Evolutionary conservation across 2,888 invertebrate genomes (phyloP).

Genomic region (Rhagophthalmus giganteus): DNA sequence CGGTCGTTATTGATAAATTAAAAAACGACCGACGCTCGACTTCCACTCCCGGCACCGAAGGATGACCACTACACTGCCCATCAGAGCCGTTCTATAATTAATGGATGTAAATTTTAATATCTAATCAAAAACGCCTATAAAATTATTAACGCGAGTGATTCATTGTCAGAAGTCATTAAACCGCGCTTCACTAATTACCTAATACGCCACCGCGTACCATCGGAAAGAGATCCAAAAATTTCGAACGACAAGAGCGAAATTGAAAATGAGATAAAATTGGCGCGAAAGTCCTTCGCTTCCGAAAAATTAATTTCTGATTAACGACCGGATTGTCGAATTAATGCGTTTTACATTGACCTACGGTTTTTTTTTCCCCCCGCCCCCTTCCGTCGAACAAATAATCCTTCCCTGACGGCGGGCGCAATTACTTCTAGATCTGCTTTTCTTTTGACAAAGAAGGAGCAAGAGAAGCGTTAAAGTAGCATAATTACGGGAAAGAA

Average conservation of each 20-base stretch:
- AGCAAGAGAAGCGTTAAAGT: conserved; percentile 30
- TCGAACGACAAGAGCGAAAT: not conserved
- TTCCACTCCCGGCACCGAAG: too few species aligned
- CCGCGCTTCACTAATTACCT: not conserved
- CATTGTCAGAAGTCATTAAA: not conserved
- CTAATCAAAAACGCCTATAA: not conserved
- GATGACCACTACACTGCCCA: not conserved
- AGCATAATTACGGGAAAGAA: conserved; percentile 30
- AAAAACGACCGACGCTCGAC: too few species aligned
- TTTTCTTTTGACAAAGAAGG: conserved; percentile 26
- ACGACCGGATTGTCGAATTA: not conserved
- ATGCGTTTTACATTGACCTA: not conserved
- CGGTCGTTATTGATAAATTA: too few species aligned
- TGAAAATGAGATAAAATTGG: too few species aligned
- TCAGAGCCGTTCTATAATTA: not conserved
- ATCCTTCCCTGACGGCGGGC: not conserved
- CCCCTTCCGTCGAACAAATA: too few species aligned
- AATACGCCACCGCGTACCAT: not conserved
- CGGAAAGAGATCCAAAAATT: not conserved
- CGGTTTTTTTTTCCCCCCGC: not conserved
- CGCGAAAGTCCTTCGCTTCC: too few species aligned
- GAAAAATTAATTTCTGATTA: not conserved
- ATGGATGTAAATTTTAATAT: not conserved
- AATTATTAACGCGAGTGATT: not conserved
- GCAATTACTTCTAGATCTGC: conserved; percentile 16